Conservation (phyloP, 1,140 invertebrate genomes). For the Drosophila santomea region DNA sequence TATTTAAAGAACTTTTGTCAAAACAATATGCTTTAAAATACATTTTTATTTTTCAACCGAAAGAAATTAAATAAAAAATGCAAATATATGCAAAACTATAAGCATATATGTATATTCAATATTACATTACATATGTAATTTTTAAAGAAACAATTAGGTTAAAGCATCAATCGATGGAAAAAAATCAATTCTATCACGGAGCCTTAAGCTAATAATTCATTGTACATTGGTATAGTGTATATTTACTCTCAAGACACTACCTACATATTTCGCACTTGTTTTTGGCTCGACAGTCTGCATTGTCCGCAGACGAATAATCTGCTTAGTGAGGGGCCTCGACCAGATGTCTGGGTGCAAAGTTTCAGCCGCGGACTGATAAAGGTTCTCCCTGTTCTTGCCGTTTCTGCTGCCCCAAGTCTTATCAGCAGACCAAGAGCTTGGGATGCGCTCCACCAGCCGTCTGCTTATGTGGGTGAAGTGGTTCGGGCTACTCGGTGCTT, state of each 20-base stretch:
- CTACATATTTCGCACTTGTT: background rate
- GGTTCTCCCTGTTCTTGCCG: conserved; percentile 32
- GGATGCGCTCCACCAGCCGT: conserved; percentile 39
- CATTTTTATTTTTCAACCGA: too few relatives aligned
- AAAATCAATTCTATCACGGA: too few relatives aligned
- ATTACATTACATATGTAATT: too few relatives aligned
- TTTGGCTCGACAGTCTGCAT: conserved; percentile 27
- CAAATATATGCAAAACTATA: too few relatives aligned
- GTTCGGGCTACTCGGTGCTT: conserved; percentile 17
- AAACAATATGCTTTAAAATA: too few relatives aligned
- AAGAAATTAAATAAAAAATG: too few relatives aligned
- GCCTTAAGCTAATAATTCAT: too few relatives aligned
- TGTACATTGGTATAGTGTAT: background rate
- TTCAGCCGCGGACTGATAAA: conserved; percentile 45
- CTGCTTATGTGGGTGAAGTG: conserved; percentile 32
- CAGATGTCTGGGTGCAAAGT: conserved; percentile 55
- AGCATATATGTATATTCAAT: too few relatives aligned
- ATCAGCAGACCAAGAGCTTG: conserved; percentile 28
- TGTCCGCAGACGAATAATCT: conserved; percentile 35
- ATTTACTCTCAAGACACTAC: background rate
- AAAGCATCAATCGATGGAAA: too few relatives aligned
- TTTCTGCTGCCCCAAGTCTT: conserved; percentile 21
- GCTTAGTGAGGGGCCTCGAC: conserved; percentile 34
- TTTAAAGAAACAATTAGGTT: too few relatives aligned
- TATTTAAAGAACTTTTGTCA: too few relatives aligned